Percentiles rank a stretch among this genome's conserved stretches.
Conservation (phyloP, 2,113 vertebrate genomes). For the Aphyosemion australe region DNA sequence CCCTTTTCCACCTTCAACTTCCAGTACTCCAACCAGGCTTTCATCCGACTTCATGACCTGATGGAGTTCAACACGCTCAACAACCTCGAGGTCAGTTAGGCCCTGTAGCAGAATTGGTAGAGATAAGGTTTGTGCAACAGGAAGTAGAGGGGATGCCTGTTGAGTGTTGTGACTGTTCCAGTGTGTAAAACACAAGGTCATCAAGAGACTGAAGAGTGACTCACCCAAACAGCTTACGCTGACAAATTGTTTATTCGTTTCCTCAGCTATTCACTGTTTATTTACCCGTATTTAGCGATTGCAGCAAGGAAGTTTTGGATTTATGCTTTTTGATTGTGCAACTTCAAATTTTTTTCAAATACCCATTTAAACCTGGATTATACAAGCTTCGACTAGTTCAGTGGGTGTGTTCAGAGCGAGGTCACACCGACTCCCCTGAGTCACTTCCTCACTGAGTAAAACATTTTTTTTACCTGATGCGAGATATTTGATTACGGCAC, state of each 20-base stretch:
- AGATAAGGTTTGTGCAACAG: not conserved
- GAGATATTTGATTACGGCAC: not conserved
- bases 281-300: not conserved
- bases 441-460: constrained; percentile 45
- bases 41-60: constrained; percentile 90
- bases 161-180: no score
- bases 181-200: not conserved
- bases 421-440: constrained; percentile 55
- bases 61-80: constrained; percentile 99
- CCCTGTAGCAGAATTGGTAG: not conserved
- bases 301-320: constrained; percentile 23
- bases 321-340: constrained; percentile 42
- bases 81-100: constrained; percentile 88
- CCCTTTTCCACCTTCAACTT: constrained; percentile 98
- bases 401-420: constrained; percentile 28
- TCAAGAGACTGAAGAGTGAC: not conserved
- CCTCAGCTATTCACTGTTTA: not conserved
- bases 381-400: constrained; percentile 20
- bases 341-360: constrained; percentile 9
- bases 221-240: not conserved
- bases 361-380: not conserved
- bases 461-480: constrained; percentile 4
- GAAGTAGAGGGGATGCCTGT: not conserved
- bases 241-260: not conserved
- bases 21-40: constrained; percentile 92